A percentile compares a stretch with the other conserved stretches of the same genome.
Evolutionary conservation across 2,888 invertebrate species (phyloP).

Genomic region (Stenodera caucasica): DNA sequence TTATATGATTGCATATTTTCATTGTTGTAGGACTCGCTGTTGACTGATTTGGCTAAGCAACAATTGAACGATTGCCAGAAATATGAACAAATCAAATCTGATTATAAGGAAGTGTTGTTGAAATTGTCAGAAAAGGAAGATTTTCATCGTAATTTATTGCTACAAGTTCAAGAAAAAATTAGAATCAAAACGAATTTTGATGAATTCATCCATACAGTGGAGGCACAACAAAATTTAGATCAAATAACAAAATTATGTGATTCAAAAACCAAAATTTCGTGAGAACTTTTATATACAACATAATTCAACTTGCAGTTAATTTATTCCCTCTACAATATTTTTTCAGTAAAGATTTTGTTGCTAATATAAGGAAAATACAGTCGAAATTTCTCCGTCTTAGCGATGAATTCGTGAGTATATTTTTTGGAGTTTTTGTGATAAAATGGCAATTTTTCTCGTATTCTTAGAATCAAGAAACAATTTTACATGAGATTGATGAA

Average conservation of each 20-base stretch:
- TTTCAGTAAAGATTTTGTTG: not conserved
- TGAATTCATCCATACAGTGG: not conserved
- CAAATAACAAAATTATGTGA: not conserved
- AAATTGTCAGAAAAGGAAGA: not conserved
- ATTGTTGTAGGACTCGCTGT: not conserved
- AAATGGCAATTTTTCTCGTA: not conserved
- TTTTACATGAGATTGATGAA: not conserved
- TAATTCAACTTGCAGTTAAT: not conserved
- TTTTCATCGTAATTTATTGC: not conserved
- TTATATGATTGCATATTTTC: not conserved
- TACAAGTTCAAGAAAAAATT: not conserved
- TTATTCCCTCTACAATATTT: not conserved
- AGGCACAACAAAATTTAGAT: not conserved
- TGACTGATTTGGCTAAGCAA: slow-evolving; percentile 3
- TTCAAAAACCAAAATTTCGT: not conserved
- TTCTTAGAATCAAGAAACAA: not conserved
- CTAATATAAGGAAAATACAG: not conserved
- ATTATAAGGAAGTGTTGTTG: not conserved
- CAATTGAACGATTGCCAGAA: not conserved
- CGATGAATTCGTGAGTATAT: not conserved
- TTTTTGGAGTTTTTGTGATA: not conserved
- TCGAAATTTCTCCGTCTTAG: not conserved
- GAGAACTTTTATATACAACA: not conserved
- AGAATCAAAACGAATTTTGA: not conserved
- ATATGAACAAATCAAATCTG: not conserved